Base-by-base conservation (phyloP, 1,140 invertebrate species). In the Papilio machaon region DNA sequence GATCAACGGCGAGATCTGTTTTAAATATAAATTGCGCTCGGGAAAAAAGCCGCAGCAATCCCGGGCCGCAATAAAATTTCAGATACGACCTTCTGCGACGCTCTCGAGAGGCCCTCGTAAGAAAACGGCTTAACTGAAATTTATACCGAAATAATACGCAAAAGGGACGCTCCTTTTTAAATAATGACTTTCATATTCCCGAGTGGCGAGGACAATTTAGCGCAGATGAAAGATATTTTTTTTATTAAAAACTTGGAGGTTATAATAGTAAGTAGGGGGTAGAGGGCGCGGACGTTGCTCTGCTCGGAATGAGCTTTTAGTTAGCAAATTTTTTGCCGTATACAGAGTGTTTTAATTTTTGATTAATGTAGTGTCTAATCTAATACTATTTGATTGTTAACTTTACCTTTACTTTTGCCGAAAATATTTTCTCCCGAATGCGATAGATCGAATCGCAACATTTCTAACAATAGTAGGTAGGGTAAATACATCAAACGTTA, bases 111-210 rank as follows among this genome's bases (percentile, higher is more conserved):
- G 86, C 86, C 79, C 86, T 87, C 83, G 80, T 82, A 84, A 86
- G 84, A 84, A 88, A 86, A 86, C 84, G 87, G 89, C 90, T 93
- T 90, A 91, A 91, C 85, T 91, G 84, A 91, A 93, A 94, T 94
- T 94, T 94, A 94, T 93, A 90, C 92, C 85, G 90, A 93, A 94
- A 94, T 93, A 94, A 94, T 94, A 92, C 88, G 88, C 83, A 80
- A 89, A 88, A 88, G 88, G 83, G 93, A 92, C 87, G 92, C 92
- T 89, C 89, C 91, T 93, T 94, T 92, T 93, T 93, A 93, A 94
- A 94, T 94, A 94, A 94, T 90, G 93, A 90, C 93, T 90, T 94
- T 94, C 92, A 94, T 94, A 94, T 94, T 93, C 93, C 88, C 88
- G 86, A 91, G 90, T 89, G 92, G 86, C 83, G 89, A 85, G 86